phyloP scores from a whole-genome alignment of 2,113 vertebrate species.

The Egretta garzetta region DNA sequence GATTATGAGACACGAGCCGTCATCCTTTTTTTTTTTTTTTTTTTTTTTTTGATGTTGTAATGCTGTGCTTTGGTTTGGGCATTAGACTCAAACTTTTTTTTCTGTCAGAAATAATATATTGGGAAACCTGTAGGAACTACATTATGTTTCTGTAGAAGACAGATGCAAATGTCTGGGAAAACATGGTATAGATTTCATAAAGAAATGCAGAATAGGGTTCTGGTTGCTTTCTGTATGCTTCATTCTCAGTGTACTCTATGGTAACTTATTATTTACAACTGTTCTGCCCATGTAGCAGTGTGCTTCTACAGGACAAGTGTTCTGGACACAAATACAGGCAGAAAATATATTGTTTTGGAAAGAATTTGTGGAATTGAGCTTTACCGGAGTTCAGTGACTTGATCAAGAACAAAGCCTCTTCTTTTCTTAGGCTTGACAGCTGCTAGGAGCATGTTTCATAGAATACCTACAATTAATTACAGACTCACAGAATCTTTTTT shows the following conservation, averaged over 20 bases:
- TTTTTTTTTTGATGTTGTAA: background rate
- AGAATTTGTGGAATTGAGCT: background rate
- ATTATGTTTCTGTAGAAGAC: background rate
- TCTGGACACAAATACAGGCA: background rate
- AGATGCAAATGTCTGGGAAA: background rate
- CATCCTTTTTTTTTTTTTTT: background rate
- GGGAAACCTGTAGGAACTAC: background rate
- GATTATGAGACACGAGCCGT: background rate
- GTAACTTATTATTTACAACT: background rate
- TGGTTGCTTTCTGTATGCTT: background rate
- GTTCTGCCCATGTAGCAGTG: background rate
- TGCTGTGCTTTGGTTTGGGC: background rate
- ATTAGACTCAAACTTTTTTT: background rate
- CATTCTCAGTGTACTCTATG: background rate
- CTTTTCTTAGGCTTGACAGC: background rate
- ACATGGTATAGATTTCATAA: fast-evolving
- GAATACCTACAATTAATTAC: background rate
- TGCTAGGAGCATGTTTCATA: background rate
- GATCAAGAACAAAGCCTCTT: background rate
- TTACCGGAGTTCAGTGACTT: background rate
- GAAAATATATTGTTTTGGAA: background rate
- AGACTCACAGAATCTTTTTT: background rate
- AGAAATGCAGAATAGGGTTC: background rate
- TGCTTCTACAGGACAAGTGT: background rate
- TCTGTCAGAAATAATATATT: background rate